Evolutionary conservation across 2,113 vertebrate species (phyloP).

Genomic region (Notothenia coriiceps): DNA sequence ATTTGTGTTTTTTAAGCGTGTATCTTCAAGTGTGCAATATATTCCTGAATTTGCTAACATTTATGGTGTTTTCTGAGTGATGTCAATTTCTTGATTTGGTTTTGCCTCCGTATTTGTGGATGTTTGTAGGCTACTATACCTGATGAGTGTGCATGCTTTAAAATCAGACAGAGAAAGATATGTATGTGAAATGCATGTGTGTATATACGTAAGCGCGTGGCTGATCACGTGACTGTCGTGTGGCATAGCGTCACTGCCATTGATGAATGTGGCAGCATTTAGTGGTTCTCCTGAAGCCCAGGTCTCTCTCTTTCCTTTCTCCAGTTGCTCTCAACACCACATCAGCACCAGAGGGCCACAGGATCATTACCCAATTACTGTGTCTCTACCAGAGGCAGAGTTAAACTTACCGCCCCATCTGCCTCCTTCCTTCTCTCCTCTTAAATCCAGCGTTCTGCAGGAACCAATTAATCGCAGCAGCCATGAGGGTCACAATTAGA

Average conservation of each 20-base stretch:
- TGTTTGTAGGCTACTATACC: no score
- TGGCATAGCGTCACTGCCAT: slow-evolving; percentile 68
- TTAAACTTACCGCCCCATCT: slow-evolving; percentile 60
- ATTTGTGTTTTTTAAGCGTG: background rate
- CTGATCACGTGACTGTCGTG: slow-evolving; percentile 65
- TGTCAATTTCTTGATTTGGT: background rate
- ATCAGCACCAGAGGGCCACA: slow-evolving; percentile 72
- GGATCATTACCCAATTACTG: slow-evolving; percentile 77
- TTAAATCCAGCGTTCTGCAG: slow-evolving; percentile 45
- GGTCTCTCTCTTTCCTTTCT: slow-evolving; percentile 73
- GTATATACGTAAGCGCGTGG: slow-evolving; percentile 23
- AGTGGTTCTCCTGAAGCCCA: slow-evolving; percentile 76
- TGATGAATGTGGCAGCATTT: slow-evolving; percentile 82
- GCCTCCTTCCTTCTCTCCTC: slow-evolving; percentile 45
- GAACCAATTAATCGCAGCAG: slow-evolving; percentile 72
- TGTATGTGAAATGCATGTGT: slow-evolving; percentile 14
- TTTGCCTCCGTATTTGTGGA: no score
- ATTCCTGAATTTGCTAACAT: background rate
- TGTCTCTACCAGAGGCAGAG: slow-evolving; percentile 57
- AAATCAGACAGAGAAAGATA: background rate
- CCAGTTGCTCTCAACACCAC: slow-evolving; percentile 72
- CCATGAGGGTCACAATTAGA: slow-evolving; percentile 73
- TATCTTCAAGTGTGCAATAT: background rate
- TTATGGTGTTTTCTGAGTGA: background rate
- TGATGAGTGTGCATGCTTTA: slow-evolving; percentile 22